Conservation (phyloP, 2,113 vertebrate genomes). For the Upupa epops region DNA sequence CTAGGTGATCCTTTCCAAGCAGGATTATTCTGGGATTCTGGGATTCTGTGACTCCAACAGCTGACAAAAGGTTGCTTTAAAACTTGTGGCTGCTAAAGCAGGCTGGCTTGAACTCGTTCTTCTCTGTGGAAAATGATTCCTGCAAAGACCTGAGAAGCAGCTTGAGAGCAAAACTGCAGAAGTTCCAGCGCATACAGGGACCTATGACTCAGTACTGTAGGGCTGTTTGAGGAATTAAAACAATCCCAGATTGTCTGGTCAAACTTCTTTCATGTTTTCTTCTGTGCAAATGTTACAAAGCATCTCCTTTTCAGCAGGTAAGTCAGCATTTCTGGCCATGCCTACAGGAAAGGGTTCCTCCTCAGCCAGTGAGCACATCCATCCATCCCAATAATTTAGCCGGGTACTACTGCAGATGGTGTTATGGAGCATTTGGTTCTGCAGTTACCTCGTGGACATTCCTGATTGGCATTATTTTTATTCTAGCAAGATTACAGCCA, state of each 20-base stretch:
- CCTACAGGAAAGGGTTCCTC: neutral
- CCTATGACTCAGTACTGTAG: neutral
- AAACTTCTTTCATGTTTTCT: neutral
- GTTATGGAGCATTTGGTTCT: neutral
- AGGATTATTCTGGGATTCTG: too few species aligned
- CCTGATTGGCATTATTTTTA: neutral
- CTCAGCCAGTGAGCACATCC: neutral
- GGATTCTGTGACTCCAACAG: neutral
- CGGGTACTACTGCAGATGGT: neutral
- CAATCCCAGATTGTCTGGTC: neutral
- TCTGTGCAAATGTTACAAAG: neutral
- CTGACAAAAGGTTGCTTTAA: neutral
- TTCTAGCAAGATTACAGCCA: conserved; percentile 7
- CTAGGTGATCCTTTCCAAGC: too few species aligned
- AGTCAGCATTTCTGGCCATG: neutral
- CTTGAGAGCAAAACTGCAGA: neutral
- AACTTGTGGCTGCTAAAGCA: neutral
- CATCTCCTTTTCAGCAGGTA: neutral
- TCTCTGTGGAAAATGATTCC: neutral
- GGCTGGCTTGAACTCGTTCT: neutral
- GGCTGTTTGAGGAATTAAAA: neutral
- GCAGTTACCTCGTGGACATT: neutral
- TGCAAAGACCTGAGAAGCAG: neutral
- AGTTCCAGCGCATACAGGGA: neutral
- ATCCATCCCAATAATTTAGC: neutral